These are phyloP conservation scores for Heliconius hewitsoni DNA, from an alignment of 1,140 invertebrate genomes.

Conservation along the genomic window DNA sequence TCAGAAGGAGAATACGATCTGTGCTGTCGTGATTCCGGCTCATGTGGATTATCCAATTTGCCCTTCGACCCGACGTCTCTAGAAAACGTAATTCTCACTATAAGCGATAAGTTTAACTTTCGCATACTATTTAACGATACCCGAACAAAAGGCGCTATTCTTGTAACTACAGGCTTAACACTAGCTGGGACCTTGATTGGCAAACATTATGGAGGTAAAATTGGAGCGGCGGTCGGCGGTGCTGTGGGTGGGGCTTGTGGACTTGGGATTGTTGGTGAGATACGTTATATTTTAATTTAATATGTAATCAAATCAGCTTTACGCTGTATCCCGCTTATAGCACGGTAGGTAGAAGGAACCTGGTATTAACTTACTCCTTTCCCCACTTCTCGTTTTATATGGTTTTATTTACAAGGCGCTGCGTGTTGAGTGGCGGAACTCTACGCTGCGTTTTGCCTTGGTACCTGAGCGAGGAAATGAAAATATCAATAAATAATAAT, in stretches of 20 bases:
- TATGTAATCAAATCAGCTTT: background rate
- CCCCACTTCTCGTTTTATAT: too few relatives aligned
- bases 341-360: too few relatives aligned
- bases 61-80: slow-evolving; percentile 58
- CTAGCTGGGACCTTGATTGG: slow-evolving; percentile 66
- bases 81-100: slow-evolving; percentile 63
- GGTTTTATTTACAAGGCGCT: too few relatives aligned
- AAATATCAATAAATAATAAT: too few relatives aligned
- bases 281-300: background rate
- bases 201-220: slow-evolving; percentile 63
- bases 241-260: slow-evolving; percentile 68
- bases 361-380: too few relatives aligned
- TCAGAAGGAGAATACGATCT: slow-evolving; percentile 38
- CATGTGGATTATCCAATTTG: slow-evolving; percentile 38
- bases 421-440: too few relatives aligned
- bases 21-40: slow-evolving; percentile 40
- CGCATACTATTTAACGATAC: slow-evolving; percentile 58
- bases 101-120: slow-evolving; percentile 66
- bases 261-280: slow-evolving; percentile 46
- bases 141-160: slow-evolving; percentile 47
- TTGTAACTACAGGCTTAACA: slow-evolving; percentile 63
- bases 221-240: slow-evolving; percentile 65
- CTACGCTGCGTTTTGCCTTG: too few relatives aligned
- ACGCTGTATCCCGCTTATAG: too few relatives aligned
- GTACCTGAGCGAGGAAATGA: too few relatives aligned